Percentiles rank a stretch among this genome's conserved stretches.
Conservation (phyloP, 2,113 vertebrate species). For the Gasterosteus nipponicus region DNA sequence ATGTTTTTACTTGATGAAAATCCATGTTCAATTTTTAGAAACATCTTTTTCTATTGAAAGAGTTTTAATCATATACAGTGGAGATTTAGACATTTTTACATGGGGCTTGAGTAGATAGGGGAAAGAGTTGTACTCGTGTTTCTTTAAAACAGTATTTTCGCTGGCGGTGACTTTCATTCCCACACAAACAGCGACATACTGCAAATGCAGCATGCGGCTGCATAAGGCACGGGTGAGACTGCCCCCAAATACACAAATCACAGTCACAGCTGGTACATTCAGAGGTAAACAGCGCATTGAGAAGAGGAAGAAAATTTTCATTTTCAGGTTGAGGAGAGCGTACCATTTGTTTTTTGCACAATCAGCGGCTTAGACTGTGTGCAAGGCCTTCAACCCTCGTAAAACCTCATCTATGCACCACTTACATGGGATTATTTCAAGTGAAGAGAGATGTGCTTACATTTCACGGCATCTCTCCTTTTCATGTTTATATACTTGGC, state of each 20-base stretch:
- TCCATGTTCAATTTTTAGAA: conserved; percentile 75
- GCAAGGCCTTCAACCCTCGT: conserved; percentile 63
- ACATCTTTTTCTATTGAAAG: conserved; percentile 76
- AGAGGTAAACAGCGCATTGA: conserved; percentile 47
- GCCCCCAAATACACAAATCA: conserved; percentile 40
- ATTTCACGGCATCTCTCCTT: conserved; percentile 64
- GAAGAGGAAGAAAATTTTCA: conserved; percentile 37
- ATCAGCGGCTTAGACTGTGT: conserved; percentile 62
- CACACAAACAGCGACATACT: conserved; percentile 45
- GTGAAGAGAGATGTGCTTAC: conserved; percentile 59
- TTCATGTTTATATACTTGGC: conserved; percentile 69
- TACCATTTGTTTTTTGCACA: conserved; percentile 65
- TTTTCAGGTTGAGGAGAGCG: conserved; percentile 60
- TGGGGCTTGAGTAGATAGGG: conserved; percentile 54
- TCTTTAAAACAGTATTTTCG: conserved; percentile 65
- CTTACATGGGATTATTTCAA: conserved; percentile 64
- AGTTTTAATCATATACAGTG: conserved; percentile 64
- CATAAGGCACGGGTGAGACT: conserved; percentile 26
- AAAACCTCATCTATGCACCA: conserved; percentile 69
- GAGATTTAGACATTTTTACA: conserved; percentile 68
- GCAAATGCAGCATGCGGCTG: conserved; percentile 43
- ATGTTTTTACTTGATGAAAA: conserved; percentile 78
- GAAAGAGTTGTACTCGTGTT: conserved; percentile 61
- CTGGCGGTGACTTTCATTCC: conserved; percentile 61
- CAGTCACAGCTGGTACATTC: conserved; percentile 39